phyloP scores from a whole-genome alignment of 2,113 vertebrate genomes.

The Tachycineta bicolor region DNA sequence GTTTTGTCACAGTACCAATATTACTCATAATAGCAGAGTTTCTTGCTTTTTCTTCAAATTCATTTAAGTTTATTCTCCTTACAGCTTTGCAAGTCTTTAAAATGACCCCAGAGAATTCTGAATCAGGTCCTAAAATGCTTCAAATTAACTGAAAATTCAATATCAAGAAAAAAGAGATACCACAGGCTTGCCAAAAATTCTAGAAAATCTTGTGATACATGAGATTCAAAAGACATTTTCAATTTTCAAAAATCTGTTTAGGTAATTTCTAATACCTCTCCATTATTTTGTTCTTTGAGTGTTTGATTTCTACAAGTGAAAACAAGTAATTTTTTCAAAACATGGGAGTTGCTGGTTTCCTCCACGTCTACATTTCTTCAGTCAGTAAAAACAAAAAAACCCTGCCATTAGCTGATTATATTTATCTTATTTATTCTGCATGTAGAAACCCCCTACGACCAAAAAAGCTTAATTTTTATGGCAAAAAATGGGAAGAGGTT shows the following conservation, averaged over 20 bases:
- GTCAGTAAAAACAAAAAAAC: background rate
- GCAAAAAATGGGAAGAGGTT: background rate
- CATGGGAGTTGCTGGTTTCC: background rate
- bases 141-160: background rate
- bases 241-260: background rate
- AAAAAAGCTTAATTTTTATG: background rate
- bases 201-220: background rate
- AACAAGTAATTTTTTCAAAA: background rate
- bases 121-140: background rate
- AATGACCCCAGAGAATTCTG: background rate
- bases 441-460: background rate
- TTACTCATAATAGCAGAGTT: background rate
- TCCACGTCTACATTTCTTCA: background rate
- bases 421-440: background rate
- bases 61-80: background rate
- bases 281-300: background rate
- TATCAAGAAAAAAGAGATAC: background rate
- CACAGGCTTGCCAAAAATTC: background rate
- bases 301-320: background rate
- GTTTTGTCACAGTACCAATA: background rate
- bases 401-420: background rate
- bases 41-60: background rate
- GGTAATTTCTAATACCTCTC: background rate
- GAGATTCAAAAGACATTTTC: background rate
- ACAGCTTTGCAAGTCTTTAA: background rate